These are phyloP conservation scores for Pemphredon lugubris DNA, from an alignment of 2,888 invertebrate species.

Conservation along the genomic window DNA sequence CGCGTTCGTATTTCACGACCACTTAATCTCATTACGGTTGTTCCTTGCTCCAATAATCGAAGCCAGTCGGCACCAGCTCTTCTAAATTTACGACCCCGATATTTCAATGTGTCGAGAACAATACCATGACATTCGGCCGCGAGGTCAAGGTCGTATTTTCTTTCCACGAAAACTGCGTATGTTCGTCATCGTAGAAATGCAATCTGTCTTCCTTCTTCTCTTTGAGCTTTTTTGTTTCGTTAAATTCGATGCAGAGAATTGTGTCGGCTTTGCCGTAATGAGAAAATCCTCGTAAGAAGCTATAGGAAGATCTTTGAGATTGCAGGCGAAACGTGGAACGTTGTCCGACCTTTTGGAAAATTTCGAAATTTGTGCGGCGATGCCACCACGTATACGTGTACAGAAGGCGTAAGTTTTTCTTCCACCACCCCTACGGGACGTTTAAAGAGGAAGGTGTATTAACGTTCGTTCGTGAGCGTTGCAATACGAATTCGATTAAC, in stretches of 20 bases:
- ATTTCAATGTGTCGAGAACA: neutral
- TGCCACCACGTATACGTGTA: too few relatives aligned
- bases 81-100: neutral
- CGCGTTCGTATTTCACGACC: too few relatives aligned
- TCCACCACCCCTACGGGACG: neutral
- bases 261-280: too few relatives aligned
- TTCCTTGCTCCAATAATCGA: conserved; percentile 38
- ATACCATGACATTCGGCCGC: conserved; percentile 17
- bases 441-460: neutral
- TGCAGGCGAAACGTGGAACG: too few relatives aligned
- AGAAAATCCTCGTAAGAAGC: too few relatives aligned
- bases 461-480: neutral
- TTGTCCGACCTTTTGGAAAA: too few relatives aligned
- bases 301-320: too few relatives aligned
- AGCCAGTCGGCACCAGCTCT: conserved; percentile 1
- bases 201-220: too few relatives aligned
- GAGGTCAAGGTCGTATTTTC: conserved; percentile 27
- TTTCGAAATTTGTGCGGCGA: too few relatives aligned
- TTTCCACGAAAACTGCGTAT: conserved; percentile 4
- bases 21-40: conserved; percentile 22
- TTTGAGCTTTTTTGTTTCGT: too few relatives aligned
- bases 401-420: neutral
- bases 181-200: too few relatives aligned
- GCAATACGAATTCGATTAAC: neutral
- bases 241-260: too few relatives aligned